These are phyloP conservation scores for Nothoprocta pentlandii DNA, from an alignment of 2,113 vertebrate genomes.

Conservation along the genomic window DNA sequence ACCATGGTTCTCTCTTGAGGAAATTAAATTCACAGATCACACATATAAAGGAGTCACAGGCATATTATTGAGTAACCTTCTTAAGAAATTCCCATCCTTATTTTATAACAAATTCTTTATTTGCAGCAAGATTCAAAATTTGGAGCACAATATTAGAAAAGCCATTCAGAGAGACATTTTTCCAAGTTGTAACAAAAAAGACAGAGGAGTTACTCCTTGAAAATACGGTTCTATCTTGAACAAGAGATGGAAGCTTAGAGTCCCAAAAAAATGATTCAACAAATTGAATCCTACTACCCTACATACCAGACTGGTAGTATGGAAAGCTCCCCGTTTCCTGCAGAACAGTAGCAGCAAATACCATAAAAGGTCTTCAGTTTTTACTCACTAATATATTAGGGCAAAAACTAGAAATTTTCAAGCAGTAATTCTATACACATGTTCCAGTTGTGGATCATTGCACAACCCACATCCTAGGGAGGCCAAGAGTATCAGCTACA, in stretches of 20 bases:
- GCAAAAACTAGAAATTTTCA: background rate
- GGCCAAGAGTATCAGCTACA: background rate
- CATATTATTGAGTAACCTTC: background rate
- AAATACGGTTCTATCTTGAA: background rate
- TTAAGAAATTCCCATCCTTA: background rate
- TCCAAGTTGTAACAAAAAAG: background rate
- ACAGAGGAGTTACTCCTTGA: background rate
- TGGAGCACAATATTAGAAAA: background rate
- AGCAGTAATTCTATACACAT: background rate
- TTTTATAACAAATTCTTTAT: background rate
- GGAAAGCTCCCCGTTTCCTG: background rate
- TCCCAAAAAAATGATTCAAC: background rate
- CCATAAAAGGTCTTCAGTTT: background rate
- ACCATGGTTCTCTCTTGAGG: background rate
- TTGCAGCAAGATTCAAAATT: background rate
- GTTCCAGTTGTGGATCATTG: background rate
- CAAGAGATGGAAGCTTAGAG: background rate
- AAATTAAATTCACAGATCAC: background rate
- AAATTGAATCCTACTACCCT: background rate
- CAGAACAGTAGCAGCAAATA: background rate
- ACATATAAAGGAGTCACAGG: background rate
- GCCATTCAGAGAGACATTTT: background rate
- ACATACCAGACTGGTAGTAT: fast-evolving
- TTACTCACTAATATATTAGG: background rate
- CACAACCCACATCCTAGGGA: background rate